Percentiles rank a stretch among this genome's conserved stretches.
Conservation (phyloP, 2,797 vertebrate species). For the Neosilurus hyrtlii region DNA sequence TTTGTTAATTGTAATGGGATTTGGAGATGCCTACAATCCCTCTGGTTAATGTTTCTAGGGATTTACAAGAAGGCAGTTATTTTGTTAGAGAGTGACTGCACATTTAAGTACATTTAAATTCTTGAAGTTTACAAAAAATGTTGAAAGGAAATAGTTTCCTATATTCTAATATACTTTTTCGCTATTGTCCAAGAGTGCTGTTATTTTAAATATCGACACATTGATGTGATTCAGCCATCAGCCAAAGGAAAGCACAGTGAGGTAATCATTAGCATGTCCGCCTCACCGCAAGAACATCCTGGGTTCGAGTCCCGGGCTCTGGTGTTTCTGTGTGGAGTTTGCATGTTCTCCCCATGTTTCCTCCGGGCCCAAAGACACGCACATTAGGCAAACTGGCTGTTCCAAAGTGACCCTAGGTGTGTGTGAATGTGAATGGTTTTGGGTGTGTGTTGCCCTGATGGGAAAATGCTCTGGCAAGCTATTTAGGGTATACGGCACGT, state of each 20-base stretch:
- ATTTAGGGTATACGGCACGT: no score
- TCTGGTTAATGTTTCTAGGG: slow-evolving; percentile 3
- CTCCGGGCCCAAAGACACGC: no score
- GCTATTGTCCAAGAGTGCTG: not conserved
- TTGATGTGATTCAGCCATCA: not conserved
- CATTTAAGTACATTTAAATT: not conserved
- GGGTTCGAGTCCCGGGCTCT: no score
- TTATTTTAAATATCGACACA: not conserved
- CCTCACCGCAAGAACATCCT: no score
- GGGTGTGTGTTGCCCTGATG: no score
- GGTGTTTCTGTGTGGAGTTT: no score
- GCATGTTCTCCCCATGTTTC: no score
- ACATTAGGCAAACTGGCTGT: no score
- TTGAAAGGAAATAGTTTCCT: not conserved
- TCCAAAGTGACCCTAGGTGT: no score
- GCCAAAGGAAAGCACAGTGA: not conserved
- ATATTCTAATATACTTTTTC: not conserved
- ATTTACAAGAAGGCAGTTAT: not conserved
- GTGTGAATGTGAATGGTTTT: no score
- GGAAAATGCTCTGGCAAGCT: no score
- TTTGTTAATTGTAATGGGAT: not conserved
- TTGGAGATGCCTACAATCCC: not conserved
- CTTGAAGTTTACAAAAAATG: not conserved
- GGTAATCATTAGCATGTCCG: no score
- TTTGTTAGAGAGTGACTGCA: not conserved